Evolutionary conservation across 2,113 vertebrate genomes (phyloP), one percentile per base, ranked within the genome.

Genomic region (Synchiropus splendidus): DNA sequence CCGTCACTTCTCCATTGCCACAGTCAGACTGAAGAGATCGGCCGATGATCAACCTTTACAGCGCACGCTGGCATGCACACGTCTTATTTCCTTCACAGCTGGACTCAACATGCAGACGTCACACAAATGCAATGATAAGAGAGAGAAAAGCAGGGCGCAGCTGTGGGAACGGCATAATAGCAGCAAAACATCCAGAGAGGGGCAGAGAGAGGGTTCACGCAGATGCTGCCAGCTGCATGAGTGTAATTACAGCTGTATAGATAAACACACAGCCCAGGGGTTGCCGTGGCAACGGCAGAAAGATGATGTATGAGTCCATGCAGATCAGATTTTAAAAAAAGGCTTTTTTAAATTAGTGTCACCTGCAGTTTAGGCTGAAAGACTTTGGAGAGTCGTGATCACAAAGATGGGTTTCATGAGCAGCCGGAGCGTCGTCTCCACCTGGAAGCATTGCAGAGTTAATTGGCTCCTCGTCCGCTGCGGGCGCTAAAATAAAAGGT

Each of bases 251-350:
- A 16, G 14, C 16, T 18, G 3, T 16, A 47, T 39, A 38, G 16
- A 52, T 31, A 48, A 13, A 48, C 27, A 41, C 9, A 34, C 8
- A 54, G 52, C 39, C 10, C 18, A 39, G 37, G 45, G 42, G 77
- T 80, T 78, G 69, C 78, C 71, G 31, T 74, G 74, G 77, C 16
- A 74, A 82, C 77, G 16, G 52, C 13, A 58, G 51, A 39, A 27
- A 4, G 21, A 27, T 8, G 21, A 27, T 27, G 8, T 27, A 27
- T n/a, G 21, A 27, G 21, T 27, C 21, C 21, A 27, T 27, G 21
- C 4, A 27, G 21, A 27, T 27, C 4, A 27, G 21, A 27, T 27
- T 27, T 27, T 8, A 27, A 27, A 27, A 27, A 27, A 4, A 27
- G 4, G 21, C 8, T 27, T 27, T 27, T 27, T 5, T 27, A 27